phyloP scores from a whole-genome alignment of 2,888 invertebrate genomes.

The Uropetala carovei region DNA sequence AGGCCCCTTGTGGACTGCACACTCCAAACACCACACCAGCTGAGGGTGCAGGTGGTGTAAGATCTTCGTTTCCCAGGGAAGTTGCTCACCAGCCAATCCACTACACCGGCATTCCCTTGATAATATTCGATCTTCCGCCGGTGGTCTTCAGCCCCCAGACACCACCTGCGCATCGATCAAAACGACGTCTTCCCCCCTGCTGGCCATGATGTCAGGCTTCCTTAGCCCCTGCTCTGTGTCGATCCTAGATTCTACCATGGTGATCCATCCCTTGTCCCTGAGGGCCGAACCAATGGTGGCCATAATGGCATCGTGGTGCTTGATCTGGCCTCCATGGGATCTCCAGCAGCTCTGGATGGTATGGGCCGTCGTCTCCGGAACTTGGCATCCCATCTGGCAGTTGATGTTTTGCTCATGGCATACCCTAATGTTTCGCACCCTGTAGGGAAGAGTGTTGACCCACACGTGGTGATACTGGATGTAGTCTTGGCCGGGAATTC shows the following conservation, averaged over 20 bases:
- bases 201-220: constrained; percentile 72
- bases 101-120: neutral
- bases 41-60: no score
- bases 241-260: constrained; percentile 70
- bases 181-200: constrained; percentile 68
- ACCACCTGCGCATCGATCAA: constrained; percentile 72
- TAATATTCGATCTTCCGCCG: neutral
- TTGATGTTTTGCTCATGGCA: constrained; percentile 59
- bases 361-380: constrained; percentile 72
- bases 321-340: constrained; percentile 72
- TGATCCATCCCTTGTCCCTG: constrained; percentile 70
- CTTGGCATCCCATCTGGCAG: constrained; percentile 72
- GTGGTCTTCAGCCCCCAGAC: constrained; percentile 70
- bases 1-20: no score
- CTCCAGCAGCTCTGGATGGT: constrained; percentile 71
- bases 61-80: no score
- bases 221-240: constrained; percentile 70
- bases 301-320: constrained; percentile 71
- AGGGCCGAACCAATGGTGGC: constrained; percentile 69
- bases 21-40: no score
- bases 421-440: constrained; percentile 70
- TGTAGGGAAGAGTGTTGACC: constrained; percentile 71
- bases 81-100: neutral
- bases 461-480: constrained; percentile 71
- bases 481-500: constrained; percentile 71